Base-by-base conservation (phyloP, 2,797 vertebrate genomes). In the Hyperoplus immaculatus region DNA sequence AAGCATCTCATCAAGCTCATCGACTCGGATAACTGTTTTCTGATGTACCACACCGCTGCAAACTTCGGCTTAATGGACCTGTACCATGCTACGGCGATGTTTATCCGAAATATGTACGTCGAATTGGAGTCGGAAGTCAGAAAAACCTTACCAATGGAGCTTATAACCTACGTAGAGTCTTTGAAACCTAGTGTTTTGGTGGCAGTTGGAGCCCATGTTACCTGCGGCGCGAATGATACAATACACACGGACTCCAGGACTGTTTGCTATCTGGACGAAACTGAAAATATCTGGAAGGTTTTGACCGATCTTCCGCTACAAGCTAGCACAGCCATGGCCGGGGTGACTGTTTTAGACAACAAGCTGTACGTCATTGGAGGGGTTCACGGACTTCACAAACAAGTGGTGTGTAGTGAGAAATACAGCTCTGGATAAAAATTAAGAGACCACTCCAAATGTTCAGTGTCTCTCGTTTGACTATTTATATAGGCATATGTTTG, bases 301-400 rank as follows among this genome's bases (percentile, higher is more conserved):
- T 91, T 99, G 11, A 96, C 97, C 18, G 95, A 96, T 61, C 93
- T 99, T 60, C 98, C 98, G 0, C 88, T 95, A 9, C 89, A 94
- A 0, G 97, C 97, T 85, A 99, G 97, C 93, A 98, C 98, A 0
- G 95, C 97, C 81, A 95, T 98, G 89, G 97, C 97, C 0, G 97
- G 97, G 3, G 95, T 99, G 80, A 91, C 97, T 0, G 96, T 96
- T 7, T 86, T 98, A 75, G 94, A 97, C 84, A 98, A 99, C 82
- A 97, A 95, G 71, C 94, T 99, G 12, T 99, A 97, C 81, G 94
- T 99, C 0, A 95, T 99, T 0, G 97, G 98, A 0, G 98, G 98
- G 0, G 96, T 98, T 75, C 95, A 95, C 0, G 97, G 97, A 4
- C 86, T 95, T 64, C 96, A 89, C 69, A 97, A 97, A 72, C 94